Percentiles rank a stretch among this genome's conserved stretches.
Conservation (phyloP, 2,888 invertebrate species). For the Operophtera brumata region DNA sequence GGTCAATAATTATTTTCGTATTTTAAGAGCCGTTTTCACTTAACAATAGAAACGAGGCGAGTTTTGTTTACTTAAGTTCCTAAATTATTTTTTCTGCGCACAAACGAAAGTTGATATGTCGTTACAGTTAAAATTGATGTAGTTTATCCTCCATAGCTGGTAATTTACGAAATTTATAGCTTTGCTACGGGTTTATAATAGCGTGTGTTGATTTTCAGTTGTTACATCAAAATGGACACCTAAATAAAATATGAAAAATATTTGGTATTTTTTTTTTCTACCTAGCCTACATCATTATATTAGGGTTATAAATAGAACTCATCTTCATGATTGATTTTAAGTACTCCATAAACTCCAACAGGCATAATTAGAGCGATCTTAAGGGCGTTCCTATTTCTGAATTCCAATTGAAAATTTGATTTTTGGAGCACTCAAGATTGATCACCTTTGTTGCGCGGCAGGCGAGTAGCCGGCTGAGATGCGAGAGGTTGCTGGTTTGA, state of each 20-base stretch:
- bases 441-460: no score
- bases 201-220: constrained; percentile 71
- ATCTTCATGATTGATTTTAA: no score
- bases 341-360: no score
- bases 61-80: constrained; percentile 28
- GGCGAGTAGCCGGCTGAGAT: no score
- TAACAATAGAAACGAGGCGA: constrained; percentile 18
- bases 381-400: no score
- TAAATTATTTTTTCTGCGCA: constrained; percentile 45
- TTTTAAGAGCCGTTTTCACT: constrained; percentile 13
- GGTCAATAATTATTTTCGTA: constrained; percentile 17
- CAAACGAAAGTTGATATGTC: constrained; percentile 43
- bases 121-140: constrained; percentile 42
- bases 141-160: constrained; percentile 52
- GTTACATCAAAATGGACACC: constrained; percentile 72
- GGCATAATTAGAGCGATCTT: no score
- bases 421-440: no score
- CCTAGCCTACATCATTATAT: no score
- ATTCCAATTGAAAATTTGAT: no score
- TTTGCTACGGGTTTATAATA: constrained; percentile 76
- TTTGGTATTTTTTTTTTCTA: constrained; percentile 35
- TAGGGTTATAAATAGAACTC: no score
- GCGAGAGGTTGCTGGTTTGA: no score
- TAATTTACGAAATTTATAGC: constrained; percentile 63
- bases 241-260: constrained; percentile 68